Conservation (phyloP, 1,140 invertebrate genomes). For the Eumeta japonica region DNA sequence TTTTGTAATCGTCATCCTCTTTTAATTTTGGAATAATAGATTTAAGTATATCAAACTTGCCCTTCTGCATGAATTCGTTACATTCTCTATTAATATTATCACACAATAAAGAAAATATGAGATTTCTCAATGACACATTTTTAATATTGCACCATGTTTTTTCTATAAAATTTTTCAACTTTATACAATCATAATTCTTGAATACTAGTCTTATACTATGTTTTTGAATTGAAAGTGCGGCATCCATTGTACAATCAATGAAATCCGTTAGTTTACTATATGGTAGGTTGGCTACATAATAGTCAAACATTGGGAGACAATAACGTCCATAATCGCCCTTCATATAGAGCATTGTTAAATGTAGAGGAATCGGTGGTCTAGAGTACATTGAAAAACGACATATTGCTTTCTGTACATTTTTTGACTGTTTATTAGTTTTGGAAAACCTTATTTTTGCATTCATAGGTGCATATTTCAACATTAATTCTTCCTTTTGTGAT, state of each 20-base stretch:
- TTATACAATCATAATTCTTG: slow-evolving; percentile 18
- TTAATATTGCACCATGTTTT: slow-evolving; percentile 27
- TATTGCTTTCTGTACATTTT: slow-evolving; percentile 25
- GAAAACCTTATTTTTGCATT: slow-evolving; percentile 23
- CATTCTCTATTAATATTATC: slow-evolving; percentile 16
- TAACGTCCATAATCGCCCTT: slow-evolving; percentile 31
- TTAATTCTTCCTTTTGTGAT: slow-evolving; percentile 20
- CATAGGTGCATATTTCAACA: slow-evolving; percentile 24
- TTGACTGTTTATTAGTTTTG: slow-evolving; percentile 15
- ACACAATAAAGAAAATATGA: slow-evolving; percentile 24
- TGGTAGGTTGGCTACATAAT: slow-evolving; percentile 25
- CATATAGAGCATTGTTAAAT: slow-evolving; percentile 21
- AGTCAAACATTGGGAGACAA: slow-evolving; percentile 29
- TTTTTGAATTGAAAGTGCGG: slow-evolving; percentile 32
- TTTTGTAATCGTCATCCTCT: slow-evolving; percentile 23
- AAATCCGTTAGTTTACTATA: slow-evolving; percentile 19
- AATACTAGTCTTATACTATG: slow-evolving; percentile 34
- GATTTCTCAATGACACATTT: slow-evolving; percentile 27
- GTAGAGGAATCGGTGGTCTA: slow-evolving; percentile 27
- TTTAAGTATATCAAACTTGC: slow-evolving; percentile 25
- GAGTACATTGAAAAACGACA: slow-evolving; percentile 25
- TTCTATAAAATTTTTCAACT: slow-evolving; percentile 20
- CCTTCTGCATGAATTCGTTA: slow-evolving; percentile 8
- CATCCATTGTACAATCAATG: slow-evolving; percentile 21
- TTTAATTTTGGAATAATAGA: slow-evolving; percentile 19